phyloP scores from a whole-genome alignment of 2,113 vertebrate genomes.

The Meleagris gallopavo region DNA sequence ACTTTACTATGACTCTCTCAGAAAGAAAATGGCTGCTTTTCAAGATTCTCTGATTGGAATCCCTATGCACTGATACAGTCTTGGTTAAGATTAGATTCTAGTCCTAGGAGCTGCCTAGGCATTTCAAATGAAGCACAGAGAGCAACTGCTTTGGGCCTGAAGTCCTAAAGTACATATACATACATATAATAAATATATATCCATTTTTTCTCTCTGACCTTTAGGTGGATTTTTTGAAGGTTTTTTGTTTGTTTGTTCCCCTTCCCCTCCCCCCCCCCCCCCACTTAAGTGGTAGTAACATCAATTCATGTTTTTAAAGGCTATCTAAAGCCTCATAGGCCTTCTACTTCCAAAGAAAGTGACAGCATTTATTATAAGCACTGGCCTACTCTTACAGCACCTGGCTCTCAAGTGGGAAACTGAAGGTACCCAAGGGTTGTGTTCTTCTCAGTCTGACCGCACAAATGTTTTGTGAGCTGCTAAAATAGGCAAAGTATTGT shows the following conservation, averaged over 20 bases:
- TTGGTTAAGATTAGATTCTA: background rate
- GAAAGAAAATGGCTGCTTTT: constrained; percentile 2
- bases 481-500: background rate
- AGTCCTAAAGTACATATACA: background rate
- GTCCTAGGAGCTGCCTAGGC: background rate
- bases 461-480: constrained; percentile 1
- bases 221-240: background rate
- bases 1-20: background rate
- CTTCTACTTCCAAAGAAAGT: background rate
- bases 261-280: too few relatives aligned
- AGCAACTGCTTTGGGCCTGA: background rate
- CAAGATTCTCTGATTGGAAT: background rate
- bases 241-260: background rate
- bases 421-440: background rate
- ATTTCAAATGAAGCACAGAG: background rate
- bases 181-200: too few relatives aligned
- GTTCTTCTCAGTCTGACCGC: background rate
- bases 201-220: background rate
- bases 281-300: background rate
- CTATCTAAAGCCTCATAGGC: background rate
- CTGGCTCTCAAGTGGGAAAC: background rate
- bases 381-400: background rate
- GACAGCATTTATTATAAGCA: background rate
- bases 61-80: background rate
- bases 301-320: background rate